A percentile compares a stretch with the other conserved stretches of the same genome.
phyloP scores from a whole-genome alignment of 2,888 invertebrate genomes.

The Diabrotica balteata region DNA sequence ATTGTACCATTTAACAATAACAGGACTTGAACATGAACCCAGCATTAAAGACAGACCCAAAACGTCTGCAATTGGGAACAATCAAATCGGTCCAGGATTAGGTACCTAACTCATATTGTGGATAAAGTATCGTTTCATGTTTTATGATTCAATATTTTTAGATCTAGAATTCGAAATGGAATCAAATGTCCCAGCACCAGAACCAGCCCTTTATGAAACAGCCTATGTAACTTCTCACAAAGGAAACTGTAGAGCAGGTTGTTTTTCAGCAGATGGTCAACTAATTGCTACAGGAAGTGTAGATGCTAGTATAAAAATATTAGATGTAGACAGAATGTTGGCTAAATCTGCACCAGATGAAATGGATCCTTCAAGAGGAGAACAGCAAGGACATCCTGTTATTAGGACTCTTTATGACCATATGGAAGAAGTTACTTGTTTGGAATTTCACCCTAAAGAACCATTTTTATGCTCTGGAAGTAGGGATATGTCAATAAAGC shows the following conservation, averaged over 20 bases:
- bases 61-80: slow-evolving; percentile 68
- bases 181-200: slow-evolving; percentile 89
- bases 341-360: slow-evolving; percentile 96
- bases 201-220: slow-evolving; percentile 97
- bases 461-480: slow-evolving; percentile 96
- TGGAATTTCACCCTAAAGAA: slow-evolving; percentile 96
- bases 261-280: slow-evolving; percentile 94
- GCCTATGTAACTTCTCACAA: slow-evolving; percentile 99
- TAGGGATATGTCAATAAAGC: slow-evolving; percentile 90
- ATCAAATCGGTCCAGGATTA: slow-evolving; percentile 72
- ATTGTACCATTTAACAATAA: slow-evolving; percentile 82
- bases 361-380: slow-evolving; percentile 81
- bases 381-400: slow-evolving; percentile 96
- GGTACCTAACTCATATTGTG: slow-evolving; percentile 47
- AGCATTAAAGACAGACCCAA: slow-evolving; percentile 70
- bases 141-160: slow-evolving; percentile 45
- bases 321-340: slow-evolving; percentile 99
- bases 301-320: slow-evolving; percentile 98
- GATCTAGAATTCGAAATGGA: slow-evolving; percentile 98
- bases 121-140: neutral
- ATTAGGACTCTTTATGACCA: slow-evolving; percentile 98
- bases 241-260: slow-evolving; percentile 93
- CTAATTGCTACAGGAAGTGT: slow-evolving; percentile 97
- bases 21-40: slow-evolving; percentile 86
- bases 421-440: slow-evolving; percentile 93